phyloP scores from a whole-genome alignment of 2,113 vertebrate species.

The Scatophagus argus region DNA sequence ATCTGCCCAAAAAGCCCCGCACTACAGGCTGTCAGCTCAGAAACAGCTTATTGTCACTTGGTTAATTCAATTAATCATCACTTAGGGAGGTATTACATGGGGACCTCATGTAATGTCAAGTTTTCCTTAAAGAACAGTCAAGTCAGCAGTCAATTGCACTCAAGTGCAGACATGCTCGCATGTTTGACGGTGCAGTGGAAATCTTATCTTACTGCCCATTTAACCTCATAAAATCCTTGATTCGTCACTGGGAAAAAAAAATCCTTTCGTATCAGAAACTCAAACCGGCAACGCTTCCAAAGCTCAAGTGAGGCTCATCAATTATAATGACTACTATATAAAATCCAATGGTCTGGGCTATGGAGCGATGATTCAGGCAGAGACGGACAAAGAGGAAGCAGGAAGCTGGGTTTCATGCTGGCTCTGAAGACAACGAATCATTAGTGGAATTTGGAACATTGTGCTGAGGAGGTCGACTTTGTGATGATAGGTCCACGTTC shows the following conservation, averaged over 20 bases:
- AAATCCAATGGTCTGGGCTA: slow-evolving; percentile 18
- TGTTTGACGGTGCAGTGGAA: neutral
- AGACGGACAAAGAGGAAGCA: slow-evolving; percentile 17
- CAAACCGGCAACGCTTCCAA: slow-evolving; percentile 1
- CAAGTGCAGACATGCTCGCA: neutral
- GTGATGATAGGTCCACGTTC: slow-evolving; percentile 53
- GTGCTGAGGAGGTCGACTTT: slow-evolving; percentile 53
- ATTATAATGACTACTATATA: slow-evolving; percentile 11
- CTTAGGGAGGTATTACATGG: no score
- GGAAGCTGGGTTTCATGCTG: slow-evolving; percentile 45
- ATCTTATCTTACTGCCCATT: neutral
- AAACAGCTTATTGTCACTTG: neutral
- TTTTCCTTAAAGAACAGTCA: neutral
- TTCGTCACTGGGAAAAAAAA: neutral
- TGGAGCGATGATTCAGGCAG: slow-evolving; percentile 16
- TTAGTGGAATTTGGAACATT: slow-evolving; percentile 75
- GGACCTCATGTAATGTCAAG: neutral
- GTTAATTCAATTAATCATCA: neutral
- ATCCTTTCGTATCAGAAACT: slow-evolving; percentile 10
- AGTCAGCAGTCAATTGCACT: neutral
- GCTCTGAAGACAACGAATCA: slow-evolving; percentile 61
- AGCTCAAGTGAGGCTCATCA: slow-evolving; percentile 6
- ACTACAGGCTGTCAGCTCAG: neutral
- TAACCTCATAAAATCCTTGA: neutral
- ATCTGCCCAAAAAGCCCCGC: neutral